Evolutionary conservation across 2,888 invertebrate species (phyloP), one percentile per base, ranked within the genome.

Genomic region (Brenthis hecate): DNA sequence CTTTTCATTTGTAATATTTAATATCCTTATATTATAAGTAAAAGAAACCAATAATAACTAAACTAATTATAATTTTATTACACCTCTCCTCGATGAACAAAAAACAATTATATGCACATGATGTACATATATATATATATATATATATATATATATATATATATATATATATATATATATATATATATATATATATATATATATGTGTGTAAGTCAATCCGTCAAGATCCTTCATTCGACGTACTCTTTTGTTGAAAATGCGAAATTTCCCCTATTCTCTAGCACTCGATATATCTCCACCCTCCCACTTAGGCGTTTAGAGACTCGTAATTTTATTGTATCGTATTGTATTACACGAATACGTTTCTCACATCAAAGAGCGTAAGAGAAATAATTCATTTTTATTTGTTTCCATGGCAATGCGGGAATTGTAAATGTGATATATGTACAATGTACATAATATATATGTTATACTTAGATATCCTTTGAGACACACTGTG

Each of bases 341-440:
- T 85, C 83, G 82, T 79, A 79, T 79, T 72, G 73, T 79, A 78
- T 78, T 80, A 81, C 57, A 65, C 65, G 69, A 68, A 71, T 57
- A 70, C 77, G 78, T 81, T 79, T 80, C 76, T 81, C 81, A 77
- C 83, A 79, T 86, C 85, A 85, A 82, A 85, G 80, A 77, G 78
- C 80, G 81, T 84, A 85, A 86, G 84, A 84, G 80, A 82, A 76
- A 75, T 74, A 75, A 75, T 73, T 74, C 71, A 70, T 75, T 72
- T 43, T 75, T 74, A 68, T 73, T 66, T 69, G 54, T 63, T 54
- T 51, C 66, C 54, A 67, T 72, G 68, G 69, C 67, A 55, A 72
- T 68, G 72, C 70, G 69, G 63, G 54, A 66, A 68, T 74, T 73
- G 67, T 60, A 69, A 64, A 65, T 48, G 50, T 43, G 36, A 43